Conservation (phyloP, 2,888 invertebrate species). For the Muschampia plurimacula region DNA sequence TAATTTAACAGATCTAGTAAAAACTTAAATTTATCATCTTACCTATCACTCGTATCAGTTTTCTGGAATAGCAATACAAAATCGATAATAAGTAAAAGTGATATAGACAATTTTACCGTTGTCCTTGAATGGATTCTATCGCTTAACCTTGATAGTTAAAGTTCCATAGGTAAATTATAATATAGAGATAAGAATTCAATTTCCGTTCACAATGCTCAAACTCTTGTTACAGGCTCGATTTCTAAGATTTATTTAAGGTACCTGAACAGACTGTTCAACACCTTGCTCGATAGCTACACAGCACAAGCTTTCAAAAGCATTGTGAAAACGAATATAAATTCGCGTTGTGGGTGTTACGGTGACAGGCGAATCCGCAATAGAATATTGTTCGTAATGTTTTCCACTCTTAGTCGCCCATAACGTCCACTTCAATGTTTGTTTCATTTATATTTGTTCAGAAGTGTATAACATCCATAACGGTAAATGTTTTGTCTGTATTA, state of each 20-base stretch:
- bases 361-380: constrained; percentile 18
- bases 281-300: constrained; percentile 32
- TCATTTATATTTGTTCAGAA: constrained; percentile 26
- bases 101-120: not conserved
- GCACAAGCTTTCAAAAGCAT: constrained; percentile 29
- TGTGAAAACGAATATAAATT: constrained; percentile 32
- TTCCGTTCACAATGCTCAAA: constrained; percentile 15
- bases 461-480: constrained; percentile 32
- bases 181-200: constrained; percentile 13
- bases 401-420: constrained; percentile 18
- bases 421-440: constrained; percentile 12
- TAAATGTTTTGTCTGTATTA: constrained; percentile 26
- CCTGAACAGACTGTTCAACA: constrained; percentile 26
- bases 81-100: not conserved
- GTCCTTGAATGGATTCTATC: not conserved
- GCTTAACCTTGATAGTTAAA: not conserved
- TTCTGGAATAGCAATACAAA: not conserved
- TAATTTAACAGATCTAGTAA: not conserved
- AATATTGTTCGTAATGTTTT: constrained; percentile 26
- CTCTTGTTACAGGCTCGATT: constrained; percentile 23
- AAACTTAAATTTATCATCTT: constrained; percentile 5
- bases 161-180: not conserved
- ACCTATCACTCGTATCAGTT: not conserved
- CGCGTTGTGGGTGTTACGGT: constrained; percentile 25
- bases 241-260: constrained; percentile 31